Percentiles rank a stretch among this genome's conserved stretches.
Conservation (phyloP, 2,888 invertebrate species). For the Ethmia dodecea region DNA sequence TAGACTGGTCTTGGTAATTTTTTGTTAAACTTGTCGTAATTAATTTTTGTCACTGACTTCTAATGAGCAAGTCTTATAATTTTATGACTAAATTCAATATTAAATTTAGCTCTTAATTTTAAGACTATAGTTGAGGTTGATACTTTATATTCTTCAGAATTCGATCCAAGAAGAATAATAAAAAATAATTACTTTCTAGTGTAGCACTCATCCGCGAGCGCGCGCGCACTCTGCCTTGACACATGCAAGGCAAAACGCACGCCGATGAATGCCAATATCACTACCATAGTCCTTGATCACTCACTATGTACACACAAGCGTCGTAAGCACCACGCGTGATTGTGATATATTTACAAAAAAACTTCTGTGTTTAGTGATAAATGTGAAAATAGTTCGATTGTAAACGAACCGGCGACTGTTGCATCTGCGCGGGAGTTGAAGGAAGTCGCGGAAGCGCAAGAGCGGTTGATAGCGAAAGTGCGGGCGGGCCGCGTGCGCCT, state of each 20-base stretch:
- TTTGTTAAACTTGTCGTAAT: too few species aligned
- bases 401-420: slow-evolving; percentile 3
- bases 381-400: too few species aligned
- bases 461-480: slow-evolving; percentile 63
- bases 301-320: slow-evolving; percentile 19
- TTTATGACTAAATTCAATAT: too few species aligned
- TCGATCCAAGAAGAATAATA: background rate
- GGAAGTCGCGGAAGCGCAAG: slow-evolving; percentile 2
- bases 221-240: slow-evolving; percentile 63
- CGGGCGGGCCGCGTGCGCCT: slow-evolving; percentile 53
- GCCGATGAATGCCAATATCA: slow-evolving; percentile 67
- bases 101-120: too few species aligned
- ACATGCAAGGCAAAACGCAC: slow-evolving; percentile 67
- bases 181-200: slow-evolving; percentile 60
- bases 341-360: background rate
- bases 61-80: too few species aligned
- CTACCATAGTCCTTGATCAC: slow-evolving; percentile 54
- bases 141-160: too few species aligned
- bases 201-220: slow-evolving; percentile 70
- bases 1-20: too few species aligned
- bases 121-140: too few species aligned
- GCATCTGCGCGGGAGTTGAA: background rate
- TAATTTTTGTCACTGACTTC: too few species aligned
- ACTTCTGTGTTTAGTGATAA: too few species aligned
- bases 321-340: slow-evolving; percentile 6